Evolutionary conservation across 2,113 vertebrate species (phyloP), one percentile per base, ranked within the genome.

Genomic region (Uria aalge): DNA sequence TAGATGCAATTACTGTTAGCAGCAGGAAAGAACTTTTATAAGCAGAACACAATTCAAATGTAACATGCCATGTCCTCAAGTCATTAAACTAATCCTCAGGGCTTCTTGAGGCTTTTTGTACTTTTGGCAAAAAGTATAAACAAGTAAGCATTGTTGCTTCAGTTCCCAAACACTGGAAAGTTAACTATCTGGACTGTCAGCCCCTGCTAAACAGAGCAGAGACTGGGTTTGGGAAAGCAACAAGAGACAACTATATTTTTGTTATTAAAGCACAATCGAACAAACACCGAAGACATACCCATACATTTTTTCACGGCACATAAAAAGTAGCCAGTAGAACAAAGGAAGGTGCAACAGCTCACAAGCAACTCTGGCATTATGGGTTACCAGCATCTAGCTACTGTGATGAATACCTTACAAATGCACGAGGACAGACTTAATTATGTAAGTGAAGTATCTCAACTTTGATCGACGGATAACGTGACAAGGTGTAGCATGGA

Each of bases 81-180:
- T 87, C 92, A 95, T 90, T 96, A 93, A 84, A 89, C 68, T 94
- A 97, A 96, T 92, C 93, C 85, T 77, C 71, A 74, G 86, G 89
- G 73, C 32, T 96, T 85, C 90, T 87, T 83, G 85, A 94, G 88
- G 94, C 68, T 91, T 90, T 96, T 89, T 95, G 90, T 92, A 93
- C 53, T 94, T 95, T 91, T 95, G 93, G 91, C 84, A 90, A 85
- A 92, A 96, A 86, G 59, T 66, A 90, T 68, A 91, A 94, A 88
- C 82, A 57, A 94, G 80, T 72, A 85, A 7, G 5, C 69, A 36
- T 22, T 88, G 92, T 82, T 93, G 81, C 71, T 87, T 94, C 62
- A 62, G 77, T 66, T 97, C 74, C 87, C 66, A 95, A 95, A 91
- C 86, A 94, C 0, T 85, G 89, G 50, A 59, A 92, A 91, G 66